Conservation (phyloP, 2,113 vertebrate species). For the Pachycephala philippinensis region DNA sequence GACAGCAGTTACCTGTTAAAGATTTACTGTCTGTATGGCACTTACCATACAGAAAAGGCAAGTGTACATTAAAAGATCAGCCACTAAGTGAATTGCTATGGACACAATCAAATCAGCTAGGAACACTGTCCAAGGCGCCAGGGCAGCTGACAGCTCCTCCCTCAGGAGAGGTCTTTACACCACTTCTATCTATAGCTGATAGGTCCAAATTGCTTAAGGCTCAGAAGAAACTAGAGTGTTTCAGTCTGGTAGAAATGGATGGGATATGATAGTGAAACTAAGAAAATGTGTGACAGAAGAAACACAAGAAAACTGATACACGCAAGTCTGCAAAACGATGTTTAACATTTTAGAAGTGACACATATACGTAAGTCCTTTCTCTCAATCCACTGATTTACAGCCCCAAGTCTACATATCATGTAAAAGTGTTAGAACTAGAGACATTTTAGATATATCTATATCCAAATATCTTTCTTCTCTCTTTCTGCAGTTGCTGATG, state of each 20-base stretch:
- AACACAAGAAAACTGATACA: not conserved
- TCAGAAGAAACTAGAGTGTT: not conserved
- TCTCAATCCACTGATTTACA: not conserved
- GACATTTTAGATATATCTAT: not conserved
- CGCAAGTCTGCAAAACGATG: rapidly evolving
- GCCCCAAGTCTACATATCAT: not conserved
- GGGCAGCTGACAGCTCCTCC: not conserved
- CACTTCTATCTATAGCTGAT: not conserved
- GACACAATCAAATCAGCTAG: not conserved
- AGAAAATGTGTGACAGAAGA: not conserved
- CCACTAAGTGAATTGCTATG: not conserved
- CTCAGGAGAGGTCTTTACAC: not conserved
- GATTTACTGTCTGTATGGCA: not conserved
- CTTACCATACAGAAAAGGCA: not conserved
- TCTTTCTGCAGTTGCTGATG: not conserved
- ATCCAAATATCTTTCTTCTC: not conserved
- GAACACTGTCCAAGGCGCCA: not conserved
- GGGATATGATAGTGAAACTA: not conserved
- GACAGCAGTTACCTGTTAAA: not conserved
- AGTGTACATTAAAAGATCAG: not conserved
- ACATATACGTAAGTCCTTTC: not conserved
- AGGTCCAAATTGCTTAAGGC: not conserved
- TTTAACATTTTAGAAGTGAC: not conserved
- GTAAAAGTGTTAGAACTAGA: not conserved
- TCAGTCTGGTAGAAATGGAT: not conserved